Evolutionary conservation across 2,797 vertebrate species (phyloP).

Genomic region (Pantherophis vulpinus): DNA sequence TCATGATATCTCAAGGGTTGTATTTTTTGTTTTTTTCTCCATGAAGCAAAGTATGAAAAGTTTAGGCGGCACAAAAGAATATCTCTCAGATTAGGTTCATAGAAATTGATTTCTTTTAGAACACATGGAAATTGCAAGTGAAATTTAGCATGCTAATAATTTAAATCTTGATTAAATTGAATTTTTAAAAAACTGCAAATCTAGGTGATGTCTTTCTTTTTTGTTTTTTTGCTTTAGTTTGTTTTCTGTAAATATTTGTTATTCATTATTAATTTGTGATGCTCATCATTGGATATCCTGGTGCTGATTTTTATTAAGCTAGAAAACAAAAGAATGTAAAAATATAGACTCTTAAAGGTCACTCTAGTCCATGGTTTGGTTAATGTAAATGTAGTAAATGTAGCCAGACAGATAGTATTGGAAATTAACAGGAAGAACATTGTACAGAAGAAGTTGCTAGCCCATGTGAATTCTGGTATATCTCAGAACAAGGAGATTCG

Average conservation of each 20-base stretch:
- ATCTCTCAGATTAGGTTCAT: not conserved
- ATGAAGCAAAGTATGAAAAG: not conserved
- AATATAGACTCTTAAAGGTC: not conserved
- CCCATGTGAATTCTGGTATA: not conserved
- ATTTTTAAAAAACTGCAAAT: not conserved
- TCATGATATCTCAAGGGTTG: not conserved
- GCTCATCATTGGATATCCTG: not conserved
- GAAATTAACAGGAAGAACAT: not conserved
- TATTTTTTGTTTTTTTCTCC: not conserved
- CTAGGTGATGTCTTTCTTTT: not conserved
- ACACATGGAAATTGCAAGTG: not conserved
- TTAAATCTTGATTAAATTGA: too few species aligned
- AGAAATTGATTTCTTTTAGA: not conserved
- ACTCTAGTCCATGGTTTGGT: not conserved
- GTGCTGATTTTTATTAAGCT: not conserved
- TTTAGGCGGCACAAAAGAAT: not conserved
- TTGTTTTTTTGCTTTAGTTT: too few species aligned
- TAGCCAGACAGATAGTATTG: not conserved
- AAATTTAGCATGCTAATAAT: not conserved
- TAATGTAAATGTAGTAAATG: not conserved
- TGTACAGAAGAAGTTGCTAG: not conserved
- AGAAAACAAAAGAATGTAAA: not conserved
- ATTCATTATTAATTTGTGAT: not conserved
- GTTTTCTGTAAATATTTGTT: not conserved
- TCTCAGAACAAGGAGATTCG: not conserved